A percentile compares a stretch with the other conserved stretches of the same genome.
phyloP scores from a whole-genome alignment of 2,888 invertebrate genomes.

The Drosophila nigricruria region DNA sequence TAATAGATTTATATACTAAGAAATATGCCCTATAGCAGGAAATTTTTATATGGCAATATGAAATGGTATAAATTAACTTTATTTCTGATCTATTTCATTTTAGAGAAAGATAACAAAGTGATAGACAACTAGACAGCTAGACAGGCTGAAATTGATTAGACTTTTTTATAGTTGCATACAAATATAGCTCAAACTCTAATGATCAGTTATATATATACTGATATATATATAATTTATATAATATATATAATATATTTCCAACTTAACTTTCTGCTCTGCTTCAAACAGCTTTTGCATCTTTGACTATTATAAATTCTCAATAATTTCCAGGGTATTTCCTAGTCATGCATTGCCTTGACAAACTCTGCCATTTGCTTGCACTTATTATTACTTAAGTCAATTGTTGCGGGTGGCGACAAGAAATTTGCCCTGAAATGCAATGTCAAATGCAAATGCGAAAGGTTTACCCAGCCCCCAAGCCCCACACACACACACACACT shows the following conservation, averaged over 20 bases:
- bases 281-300: background rate
- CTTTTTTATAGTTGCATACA: background rate
- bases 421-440: conserved; percentile 58
- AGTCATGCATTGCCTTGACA: background rate
- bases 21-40: too few species aligned
- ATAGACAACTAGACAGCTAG: background rate
- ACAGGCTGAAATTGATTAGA: background rate
- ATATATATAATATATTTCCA: background rate
- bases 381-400: conserved; percentile 57
- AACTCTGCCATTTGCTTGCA: conserved; percentile 4
- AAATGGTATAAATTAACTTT: background rate
- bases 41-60: too few species aligned
- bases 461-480: background rate
- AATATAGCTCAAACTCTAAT: background rate
- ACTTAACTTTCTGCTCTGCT: background rate
- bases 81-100: background rate
- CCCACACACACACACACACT: background rate
- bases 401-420: conserved; percentile 54
- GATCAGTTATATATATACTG: background rate
- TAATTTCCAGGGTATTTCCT: conserved; percentile 1
- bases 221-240: background rate
- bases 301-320: background rate
- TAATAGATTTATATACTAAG: too few species aligned
- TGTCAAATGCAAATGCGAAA: conserved; percentile 56
- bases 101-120: background rate